Base-by-base conservation (phyloP, 2,888 invertebrate genomes). In the Campoplex capitator region DNA sequence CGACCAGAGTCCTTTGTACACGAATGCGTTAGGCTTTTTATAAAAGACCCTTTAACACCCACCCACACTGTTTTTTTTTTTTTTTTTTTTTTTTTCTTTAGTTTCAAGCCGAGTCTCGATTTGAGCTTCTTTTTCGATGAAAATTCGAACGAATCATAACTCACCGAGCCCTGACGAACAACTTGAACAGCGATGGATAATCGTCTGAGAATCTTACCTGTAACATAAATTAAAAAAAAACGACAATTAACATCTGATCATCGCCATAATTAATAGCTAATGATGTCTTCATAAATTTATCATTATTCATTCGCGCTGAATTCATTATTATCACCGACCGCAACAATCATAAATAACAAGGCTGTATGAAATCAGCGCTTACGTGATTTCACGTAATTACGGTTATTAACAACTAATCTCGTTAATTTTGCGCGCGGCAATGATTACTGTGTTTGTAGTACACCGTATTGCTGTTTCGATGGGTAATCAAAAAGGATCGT, bases 161-260 rank as follows among this genome's bases (percentile, higher is more conserved):
- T 62, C 65, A 48, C 65, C 48, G 3, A 28, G 18, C 0, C 23
- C 11, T n/a, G 18, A 3, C 18, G 13, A 65, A 48, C 3, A 11
- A n/a, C 18, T 65, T 11, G n/a, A 48, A 32, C 6, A 35, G 48
- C 13, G 13, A 23, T 48, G 32, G 32, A 32, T 48, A 65, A 65
- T 11, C 8, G 3, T 6, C 32, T 48, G 18, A 16, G n/a, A 48
- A n/a, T 76, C 84, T 88, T 84, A 88, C 84, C 86, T 88, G 88
- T 51, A 79, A 86, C 88, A 84, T 48, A 78, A 78, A 88, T 71
- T 67, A 23, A 65, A 62, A 42, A 23, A 23, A 67, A 75, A 18
- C 71, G 23, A 38, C 23, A 65, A 65, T 67, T 67, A 74, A 54
- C 45, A 23, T 1, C 18, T 11, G 35, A 48, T 18, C 28, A 42